A percentile compares a stretch with the other conserved stretches of the same genome.
These are phyloP conservation scores for Glossophaga mutica DNA, from an alignment of 2,797 vertebrate genomes.

Conservation along the genomic window DNA sequence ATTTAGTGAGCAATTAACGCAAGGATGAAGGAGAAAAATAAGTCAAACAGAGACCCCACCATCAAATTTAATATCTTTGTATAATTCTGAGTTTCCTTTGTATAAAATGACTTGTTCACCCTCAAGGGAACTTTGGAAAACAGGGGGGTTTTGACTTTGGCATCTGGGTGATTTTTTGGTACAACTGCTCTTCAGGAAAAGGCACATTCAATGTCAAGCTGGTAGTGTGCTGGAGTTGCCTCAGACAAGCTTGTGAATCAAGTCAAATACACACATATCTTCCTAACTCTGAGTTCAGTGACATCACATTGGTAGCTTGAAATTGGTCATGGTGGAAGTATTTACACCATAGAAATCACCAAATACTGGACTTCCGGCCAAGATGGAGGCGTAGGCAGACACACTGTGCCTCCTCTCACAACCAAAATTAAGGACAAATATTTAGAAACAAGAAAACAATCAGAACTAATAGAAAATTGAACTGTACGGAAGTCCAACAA, in stretches of 20 bases:
- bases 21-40: neutral
- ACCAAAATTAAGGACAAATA: too few relatives aligned
- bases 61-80: neutral
- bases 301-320: neutral
- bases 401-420: too few relatives aligned
- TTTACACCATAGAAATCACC: neutral
- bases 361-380: too few relatives aligned
- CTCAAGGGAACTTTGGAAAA: neutral
- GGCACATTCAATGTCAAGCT: neutral
- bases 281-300: neutral
- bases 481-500: too few relatives aligned
- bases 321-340: neutral
- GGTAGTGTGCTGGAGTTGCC: neutral
- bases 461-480: too few relatives aligned
- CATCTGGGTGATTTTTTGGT: neutral
- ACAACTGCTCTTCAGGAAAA: neutral
- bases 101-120: neutral
- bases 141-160: neutral
- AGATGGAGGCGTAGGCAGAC: too few relatives aligned
- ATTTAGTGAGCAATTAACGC: neutral
- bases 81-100: neutral
- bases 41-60: too few relatives aligned
- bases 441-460: too few relatives aligned
- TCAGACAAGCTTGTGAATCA: neutral
- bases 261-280: neutral